Evolutionary conservation across 1,140 invertebrate species (phyloP).

Genomic region (Diorhabda sublineata): DNA sequence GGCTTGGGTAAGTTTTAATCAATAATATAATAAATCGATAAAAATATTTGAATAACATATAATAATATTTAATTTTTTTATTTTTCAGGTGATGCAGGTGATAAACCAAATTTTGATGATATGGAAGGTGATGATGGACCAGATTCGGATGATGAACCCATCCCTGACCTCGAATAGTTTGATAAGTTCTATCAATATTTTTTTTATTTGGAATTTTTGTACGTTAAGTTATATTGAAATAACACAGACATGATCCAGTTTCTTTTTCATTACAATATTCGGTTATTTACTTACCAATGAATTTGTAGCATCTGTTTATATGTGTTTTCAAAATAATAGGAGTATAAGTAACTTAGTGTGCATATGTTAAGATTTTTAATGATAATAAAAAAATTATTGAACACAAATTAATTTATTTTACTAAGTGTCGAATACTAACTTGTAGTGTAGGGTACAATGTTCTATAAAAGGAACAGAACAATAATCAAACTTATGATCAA

Average conservation of each 20-base stretch:
- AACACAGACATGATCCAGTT: background rate
- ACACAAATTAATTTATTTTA: too few species aligned
- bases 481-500: too few species aligned
- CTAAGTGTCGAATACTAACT: too few species aligned
- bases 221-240: conserved; percentile 1
- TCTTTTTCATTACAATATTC: background rate
- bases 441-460: too few species aligned
- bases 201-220: conserved; percentile 5
- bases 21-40: background rate
- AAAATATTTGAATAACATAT: too few species aligned
- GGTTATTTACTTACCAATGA: background rate
- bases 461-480: too few species aligned
- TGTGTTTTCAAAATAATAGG: background rate
- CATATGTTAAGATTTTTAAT: conserved; percentile 3
- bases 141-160: conserved; percentile 47
- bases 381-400: background rate
- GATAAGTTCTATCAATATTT: background rate
- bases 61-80: background rate
- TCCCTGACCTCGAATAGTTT: conserved; percentile 44
- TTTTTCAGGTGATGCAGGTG: conserved; percentile 33
- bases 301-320: background rate
- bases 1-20: conserved; percentile 34
- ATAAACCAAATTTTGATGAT: conserved; percentile 44
- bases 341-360: background rate
- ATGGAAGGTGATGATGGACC: conserved; percentile 39